Evolutionary conservation across 2,888 invertebrate species (phyloP).

Genomic region (Andrena camellia): DNA sequence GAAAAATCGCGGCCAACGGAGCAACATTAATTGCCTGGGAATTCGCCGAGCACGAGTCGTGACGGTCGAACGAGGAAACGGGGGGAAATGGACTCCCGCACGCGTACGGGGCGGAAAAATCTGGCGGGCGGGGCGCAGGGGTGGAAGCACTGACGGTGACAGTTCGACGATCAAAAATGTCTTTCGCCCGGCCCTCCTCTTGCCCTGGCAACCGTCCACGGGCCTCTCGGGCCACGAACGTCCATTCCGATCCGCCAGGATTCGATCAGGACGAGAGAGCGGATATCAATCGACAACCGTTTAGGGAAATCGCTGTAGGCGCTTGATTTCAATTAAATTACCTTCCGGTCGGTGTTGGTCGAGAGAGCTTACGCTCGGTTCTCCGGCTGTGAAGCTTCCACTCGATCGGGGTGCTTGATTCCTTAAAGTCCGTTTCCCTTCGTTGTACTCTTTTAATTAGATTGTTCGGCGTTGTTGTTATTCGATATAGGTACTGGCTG

Average conservation of each 20-base stretch:
- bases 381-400: not conserved
- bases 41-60: constrained; percentile 18
- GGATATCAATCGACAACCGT: constrained; percentile 74
- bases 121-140: not conserved
- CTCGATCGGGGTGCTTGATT: not conserved
- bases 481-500: no score
- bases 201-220: not conserved
- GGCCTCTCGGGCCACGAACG: not conserved
- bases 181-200: constrained; percentile 7
- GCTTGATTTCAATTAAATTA: constrained; percentile 78
- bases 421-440: not conserved
- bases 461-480: not conserved
- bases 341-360: constrained; percentile 61
- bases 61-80: constrained; percentile 22
- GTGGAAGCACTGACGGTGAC: constrained; percentile 46
- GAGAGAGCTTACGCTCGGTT: constrained; percentile 1
- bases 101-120: constrained; percentile 4
- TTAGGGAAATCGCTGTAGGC: constrained; percentile 76
- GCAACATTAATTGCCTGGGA: constrained; percentile 51
- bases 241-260: constrained; percentile 28
- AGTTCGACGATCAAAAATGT: constrained; percentile 43
- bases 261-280: constrained; percentile 30
- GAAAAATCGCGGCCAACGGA: constrained; percentile 27
- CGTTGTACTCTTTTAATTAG: not conserved
- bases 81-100: not conserved